Evolutionary conservation across 2,888 invertebrate species (phyloP).

Genomic region (Scaptomyza caliginosa): DNA sequence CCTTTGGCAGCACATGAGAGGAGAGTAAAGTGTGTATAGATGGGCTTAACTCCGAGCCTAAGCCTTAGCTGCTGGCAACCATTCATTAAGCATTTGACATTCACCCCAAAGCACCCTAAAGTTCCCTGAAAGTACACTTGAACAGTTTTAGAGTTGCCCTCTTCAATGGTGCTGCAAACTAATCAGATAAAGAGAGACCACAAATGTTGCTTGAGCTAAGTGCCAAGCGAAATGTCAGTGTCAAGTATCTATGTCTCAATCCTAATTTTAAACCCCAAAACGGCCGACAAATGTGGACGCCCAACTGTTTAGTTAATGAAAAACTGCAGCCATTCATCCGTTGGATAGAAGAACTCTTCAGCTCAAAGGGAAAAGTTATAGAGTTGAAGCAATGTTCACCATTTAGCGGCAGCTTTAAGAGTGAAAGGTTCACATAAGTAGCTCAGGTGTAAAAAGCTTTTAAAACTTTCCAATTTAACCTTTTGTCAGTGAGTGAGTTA

Average conservation of each 20-base stretch:
- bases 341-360: constrained; percentile 10
- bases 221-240: constrained; percentile 19
- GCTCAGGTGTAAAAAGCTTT: constrained; percentile 65
- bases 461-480: constrained; percentile 65
- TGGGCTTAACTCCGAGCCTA: constrained; percentile 7
- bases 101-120: constrained; percentile 15
- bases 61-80: constrained; percentile 33
- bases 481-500: constrained; percentile 42
- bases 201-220: constrained; percentile 19
- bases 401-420: constrained; percentile 48
- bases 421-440: constrained; percentile 32
- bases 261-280: constrained; percentile 1
- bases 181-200: constrained; percentile 42
- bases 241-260: not conserved
- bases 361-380: constrained; percentile 43
- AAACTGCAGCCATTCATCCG: constrained; percentile 37
- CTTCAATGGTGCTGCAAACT: constrained; percentile 55
- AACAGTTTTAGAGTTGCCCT: constrained; percentile 13
- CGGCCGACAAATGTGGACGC: constrained; percentile 34
- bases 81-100: constrained; percentile 53
- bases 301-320: constrained; percentile 64
- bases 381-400: constrained; percentile 21
- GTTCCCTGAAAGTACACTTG: constrained; percentile 28
- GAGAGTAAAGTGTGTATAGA: no score
- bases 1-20: not conserved